Base-by-base conservation (phyloP, 1,140 invertebrate genomes). In the Centruroides sculpturatus region DNA sequence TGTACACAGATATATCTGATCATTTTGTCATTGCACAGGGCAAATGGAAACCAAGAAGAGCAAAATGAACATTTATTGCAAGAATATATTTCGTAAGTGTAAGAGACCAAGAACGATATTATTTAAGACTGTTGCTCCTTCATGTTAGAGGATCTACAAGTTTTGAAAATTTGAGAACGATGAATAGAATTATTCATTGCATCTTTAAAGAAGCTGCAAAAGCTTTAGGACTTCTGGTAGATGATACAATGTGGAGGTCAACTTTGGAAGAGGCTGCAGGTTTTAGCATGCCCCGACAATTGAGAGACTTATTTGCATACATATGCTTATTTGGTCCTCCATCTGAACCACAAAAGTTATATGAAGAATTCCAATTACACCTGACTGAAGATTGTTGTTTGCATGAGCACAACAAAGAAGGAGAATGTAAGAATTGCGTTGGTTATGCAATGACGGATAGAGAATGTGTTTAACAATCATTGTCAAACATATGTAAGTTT, bases 1-100 rank as follows among this genome's bases (percentile, higher is more conserved):
- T 60, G 48, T 70, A 72, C 56, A 9, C 48, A 35, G 67, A 70
- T 46, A 65, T 72, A 49, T 70, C 70, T 12, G 35, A 63, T 41
- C 55, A 69, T 56, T 70, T 64, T 49, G 61, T 55, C 66, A 56
- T 41, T 70, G 3, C 35, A 62, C 13, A 5, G 63, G 46, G 34
- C 48, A 12, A 69, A 69, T 48, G 36, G 46, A 5, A 60, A 60
- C 49, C 46, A 63, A 7, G 48, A 11, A n/a, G n/a, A n/a, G 23
- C 7, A 5, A 50, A 23, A 69, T 5, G 3, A 48, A 64, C 11
- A 59, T 50, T 5, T 66, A 67, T 68, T 55, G 66, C 66, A 3
- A 10, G 68, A 49, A 60, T 69, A 35, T 69, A 66, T 52, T 49
- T 59, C 7, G 61, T n/a, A n/a, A n/a, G n/a, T n/a, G n/a, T n/a